These are phyloP conservation scores for Tapirus indicus DNA, from an alignment of 2,797 vertebrate species.

Conservation along the genomic window DNA sequence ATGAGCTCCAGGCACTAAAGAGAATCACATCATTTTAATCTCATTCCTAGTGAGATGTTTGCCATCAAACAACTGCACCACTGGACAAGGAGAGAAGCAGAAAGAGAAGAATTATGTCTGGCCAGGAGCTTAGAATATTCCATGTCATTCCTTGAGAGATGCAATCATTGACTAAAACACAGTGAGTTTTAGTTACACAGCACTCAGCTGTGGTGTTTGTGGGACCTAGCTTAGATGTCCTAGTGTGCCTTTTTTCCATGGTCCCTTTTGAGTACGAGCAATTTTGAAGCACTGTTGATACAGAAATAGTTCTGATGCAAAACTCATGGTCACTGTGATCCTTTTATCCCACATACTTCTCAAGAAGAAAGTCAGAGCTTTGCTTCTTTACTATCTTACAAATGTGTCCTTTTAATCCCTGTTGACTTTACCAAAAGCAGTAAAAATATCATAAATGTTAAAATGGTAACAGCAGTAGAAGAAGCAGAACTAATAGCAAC, in stretches of 20 bases:
- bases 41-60: not conserved
- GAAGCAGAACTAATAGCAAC: not conserved
- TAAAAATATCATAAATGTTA: not conserved
- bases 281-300: not conserved
- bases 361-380: not conserved
- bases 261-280: not conserved
- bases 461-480: not conserved
- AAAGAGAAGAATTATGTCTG: not conserved
- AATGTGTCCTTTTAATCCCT: not conserved
- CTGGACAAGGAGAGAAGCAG: not conserved
- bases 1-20: not conserved
- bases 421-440: not conserved
- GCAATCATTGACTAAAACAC: not conserved
- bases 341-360: not conserved
- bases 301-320: not conserved
- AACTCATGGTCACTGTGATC: not conserved
- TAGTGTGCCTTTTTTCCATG: not conserved
- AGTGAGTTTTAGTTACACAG: not conserved
- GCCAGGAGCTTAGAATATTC: not conserved
- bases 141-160: not conserved
- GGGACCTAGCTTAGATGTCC: not conserved
- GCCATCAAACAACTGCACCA: not conserved
- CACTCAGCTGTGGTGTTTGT: not conserved
- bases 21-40: not conserved
- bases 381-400: not conserved